phyloP scores from a whole-genome alignment of 2,113 vertebrate species.

The Toxotes chatareus region DNA sequence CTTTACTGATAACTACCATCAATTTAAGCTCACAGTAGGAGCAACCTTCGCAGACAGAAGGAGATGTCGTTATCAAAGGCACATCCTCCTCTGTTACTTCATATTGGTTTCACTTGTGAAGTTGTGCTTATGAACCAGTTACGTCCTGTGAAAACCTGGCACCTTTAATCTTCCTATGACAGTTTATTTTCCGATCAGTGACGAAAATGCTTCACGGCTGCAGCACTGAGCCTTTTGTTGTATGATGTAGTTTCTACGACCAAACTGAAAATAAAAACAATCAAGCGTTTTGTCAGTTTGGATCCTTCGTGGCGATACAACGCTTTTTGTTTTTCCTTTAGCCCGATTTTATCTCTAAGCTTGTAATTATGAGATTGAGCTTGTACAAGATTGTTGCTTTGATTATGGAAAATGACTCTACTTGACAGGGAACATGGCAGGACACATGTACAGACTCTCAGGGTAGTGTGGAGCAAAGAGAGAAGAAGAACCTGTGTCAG shows the following conservation, averaged over 20 bases:
- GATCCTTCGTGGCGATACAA: not conserved
- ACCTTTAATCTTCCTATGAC: slow-evolving; percentile 31
- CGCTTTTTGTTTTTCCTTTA: slow-evolving; percentile 1
- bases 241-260: not conserved
- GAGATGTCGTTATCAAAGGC: slow-evolving; percentile 24
- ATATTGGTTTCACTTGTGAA: slow-evolving; percentile 24
- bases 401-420: slow-evolving; percentile 6
- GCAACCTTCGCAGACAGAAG: slow-evolving; percentile 46
- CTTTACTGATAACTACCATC: slow-evolving; percentile 65
- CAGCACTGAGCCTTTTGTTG: not conserved
- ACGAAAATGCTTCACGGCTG: not conserved
- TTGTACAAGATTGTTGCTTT: slow-evolving; percentile 33
- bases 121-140: slow-evolving; percentile 18
- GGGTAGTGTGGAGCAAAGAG: slow-evolving; percentile 4
- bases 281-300: not conserved
- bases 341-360: slow-evolving; percentile 37
- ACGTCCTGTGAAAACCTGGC: slow-evolving; percentile 1
- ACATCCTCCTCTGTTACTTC: slow-evolving; percentile 4
- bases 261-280: not conserved
- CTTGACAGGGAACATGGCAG: slow-evolving; percentile 43
- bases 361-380: slow-evolving; percentile 17
- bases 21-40: slow-evolving; percentile 63
- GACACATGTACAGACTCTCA: slow-evolving; percentile 23
- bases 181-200: not conserved
- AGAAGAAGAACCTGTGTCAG: slow-evolving; percentile 6